Evolutionary conservation across 1,140 invertebrate genomes (phyloP).

Genomic region (Neuroterus valhalla): DNA sequence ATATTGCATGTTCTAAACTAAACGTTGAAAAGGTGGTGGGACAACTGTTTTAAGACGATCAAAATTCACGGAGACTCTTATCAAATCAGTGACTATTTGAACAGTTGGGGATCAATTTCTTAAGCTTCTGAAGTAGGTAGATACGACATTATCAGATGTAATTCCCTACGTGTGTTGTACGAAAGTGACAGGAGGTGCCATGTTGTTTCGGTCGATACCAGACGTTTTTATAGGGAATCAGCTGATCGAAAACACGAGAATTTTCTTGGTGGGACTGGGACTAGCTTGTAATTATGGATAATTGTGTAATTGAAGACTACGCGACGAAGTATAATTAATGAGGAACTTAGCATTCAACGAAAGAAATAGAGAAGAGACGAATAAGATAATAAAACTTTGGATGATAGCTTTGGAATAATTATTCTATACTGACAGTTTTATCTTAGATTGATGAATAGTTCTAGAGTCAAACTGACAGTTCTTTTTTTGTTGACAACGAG

Average conservation of each 20-base stretch:
- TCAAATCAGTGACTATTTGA: conserved; percentile 10
- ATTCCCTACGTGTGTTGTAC: not conserved
- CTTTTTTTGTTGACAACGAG: not conserved
- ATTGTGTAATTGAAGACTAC: not conserved
- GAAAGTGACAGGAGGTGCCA: not conserved
- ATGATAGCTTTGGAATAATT: too few species aligned
- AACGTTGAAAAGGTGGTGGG: not conserved
- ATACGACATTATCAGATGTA: not conserved
- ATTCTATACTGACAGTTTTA: too few species aligned
- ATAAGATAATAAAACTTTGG: too few species aligned
- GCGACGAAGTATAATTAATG: not conserved
- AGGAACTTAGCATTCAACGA: not conserved
- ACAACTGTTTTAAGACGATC: not conserved
- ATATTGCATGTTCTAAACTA: not conserved
- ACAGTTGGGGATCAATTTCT: conserved; percentile 1
- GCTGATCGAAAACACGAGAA: conserved; percentile 1
- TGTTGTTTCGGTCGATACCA: not conserved
- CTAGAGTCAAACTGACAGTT: not conserved
- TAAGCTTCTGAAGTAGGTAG: conserved; percentile 1
- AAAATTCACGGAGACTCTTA: conserved; percentile 9
- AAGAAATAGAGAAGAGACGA: not conserved
- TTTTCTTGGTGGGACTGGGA: not conserved
- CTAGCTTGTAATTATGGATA: not conserved
- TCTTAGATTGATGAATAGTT: not conserved
- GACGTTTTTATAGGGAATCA: not conserved